Conservation (phyloP, 2,797 vertebrate genomes). For the Lutra lutra region DNA sequence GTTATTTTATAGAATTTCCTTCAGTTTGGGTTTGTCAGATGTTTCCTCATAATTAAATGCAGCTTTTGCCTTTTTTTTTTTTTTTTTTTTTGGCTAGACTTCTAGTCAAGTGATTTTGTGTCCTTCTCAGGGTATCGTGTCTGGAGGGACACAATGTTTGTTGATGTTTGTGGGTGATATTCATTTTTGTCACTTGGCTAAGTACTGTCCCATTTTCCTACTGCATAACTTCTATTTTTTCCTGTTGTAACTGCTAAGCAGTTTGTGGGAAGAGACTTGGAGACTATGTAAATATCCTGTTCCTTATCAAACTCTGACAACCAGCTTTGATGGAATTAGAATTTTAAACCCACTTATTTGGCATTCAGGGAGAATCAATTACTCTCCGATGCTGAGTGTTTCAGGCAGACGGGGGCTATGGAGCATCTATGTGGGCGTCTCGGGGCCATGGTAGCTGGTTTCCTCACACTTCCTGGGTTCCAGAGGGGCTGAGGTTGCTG, state of each 20-base stretch:
- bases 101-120: neutral
- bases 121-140: neutral
- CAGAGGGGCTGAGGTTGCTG: neutral
- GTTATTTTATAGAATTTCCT: constrained; percentile 33
- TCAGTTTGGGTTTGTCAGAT: neutral
- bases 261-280: neutral
- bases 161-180: neutral
- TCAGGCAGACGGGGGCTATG: neutral
- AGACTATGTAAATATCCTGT: constrained; percentile 18
- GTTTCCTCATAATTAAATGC: constrained; percentile 30
- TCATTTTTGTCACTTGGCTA: constrained; percentile 30
- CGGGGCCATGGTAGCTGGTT: neutral
- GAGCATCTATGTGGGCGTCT: neutral
- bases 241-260: neutral
- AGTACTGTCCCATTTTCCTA: neutral
- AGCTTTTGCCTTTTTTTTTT: neutral
- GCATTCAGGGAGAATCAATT: neutral
- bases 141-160: neutral
- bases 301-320: constrained; percentile 17
- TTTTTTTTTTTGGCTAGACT: neutral
- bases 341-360: neutral
- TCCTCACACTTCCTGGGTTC: neutral
- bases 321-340: constrained; percentile 15
- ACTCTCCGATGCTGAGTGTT: neutral
- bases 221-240: neutral